Percentiles rank a stretch among this genome's conserved stretches.
phyloP scores from a whole-genome alignment of 1,140 invertebrate species.

The Elymnias hypermnestra region DNA sequence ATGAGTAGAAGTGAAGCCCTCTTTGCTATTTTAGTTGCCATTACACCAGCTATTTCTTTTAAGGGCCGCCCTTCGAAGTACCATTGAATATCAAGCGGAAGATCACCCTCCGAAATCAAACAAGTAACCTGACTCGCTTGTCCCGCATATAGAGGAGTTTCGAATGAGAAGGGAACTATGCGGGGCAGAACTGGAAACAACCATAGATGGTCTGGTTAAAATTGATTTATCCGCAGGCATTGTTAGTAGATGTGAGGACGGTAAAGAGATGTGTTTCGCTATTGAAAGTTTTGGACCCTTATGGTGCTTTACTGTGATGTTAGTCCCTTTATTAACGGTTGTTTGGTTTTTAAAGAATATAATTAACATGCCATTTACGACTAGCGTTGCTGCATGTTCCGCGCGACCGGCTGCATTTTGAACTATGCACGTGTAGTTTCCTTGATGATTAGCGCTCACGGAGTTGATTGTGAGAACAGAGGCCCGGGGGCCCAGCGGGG shows the following conservation, averaged over 20 bases:
- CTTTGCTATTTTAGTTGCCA: slow-evolving; percentile 81
- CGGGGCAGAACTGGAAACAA: slow-evolving; percentile 83
- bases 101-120: slow-evolving; percentile 87
- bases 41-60: slow-evolving; percentile 77
- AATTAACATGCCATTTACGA: slow-evolving; percentile 79
- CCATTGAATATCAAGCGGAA: slow-evolving; percentile 89
- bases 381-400: slow-evolving; percentile 76
- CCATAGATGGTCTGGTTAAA: slow-evolving; percentile 59
- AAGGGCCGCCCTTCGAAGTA: slow-evolving; percentile 79
- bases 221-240: slow-evolving; percentile 45
- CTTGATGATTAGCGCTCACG: slow-evolving; percentile 76
- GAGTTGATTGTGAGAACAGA: slow-evolving; percentile 78
- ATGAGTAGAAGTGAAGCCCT: slow-evolving; percentile 81
- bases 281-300: slow-evolving; percentile 34
- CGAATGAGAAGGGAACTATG: slow-evolving; percentile 85
- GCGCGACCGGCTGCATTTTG: slow-evolving; percentile 79
- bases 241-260: slow-evolving; percentile 56
- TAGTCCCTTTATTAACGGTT: slow-evolving; percentile 50
- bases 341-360: slow-evolving; percentile 27
- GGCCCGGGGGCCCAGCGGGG: slow-evolving; percentile 76
- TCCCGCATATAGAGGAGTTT: slow-evolving; percentile 81
- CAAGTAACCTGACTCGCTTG: slow-evolving; percentile 85
- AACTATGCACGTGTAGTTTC: slow-evolving; percentile 83
- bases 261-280: slow-evolving; percentile 36
- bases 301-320: slow-evolving; percentile 55